These are phyloP conservation scores for Heterohyrax brucei DNA, from an alignment of 2,797 vertebrate species.

Conservation along the genomic window DNA sequence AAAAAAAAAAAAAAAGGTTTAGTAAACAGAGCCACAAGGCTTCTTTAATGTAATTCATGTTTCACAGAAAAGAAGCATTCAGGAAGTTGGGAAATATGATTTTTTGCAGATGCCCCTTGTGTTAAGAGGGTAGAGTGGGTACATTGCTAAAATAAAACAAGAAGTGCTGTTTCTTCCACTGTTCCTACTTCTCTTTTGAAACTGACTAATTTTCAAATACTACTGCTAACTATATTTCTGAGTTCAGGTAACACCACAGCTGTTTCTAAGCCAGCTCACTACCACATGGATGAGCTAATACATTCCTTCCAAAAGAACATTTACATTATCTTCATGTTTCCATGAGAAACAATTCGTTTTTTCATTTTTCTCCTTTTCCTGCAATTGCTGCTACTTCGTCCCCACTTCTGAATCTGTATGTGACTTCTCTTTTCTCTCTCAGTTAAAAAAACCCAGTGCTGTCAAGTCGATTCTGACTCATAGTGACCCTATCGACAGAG, in stretches of 20 bases:
- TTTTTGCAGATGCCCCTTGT: constrained; percentile 27
- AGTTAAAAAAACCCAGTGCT: too few relatives aligned
- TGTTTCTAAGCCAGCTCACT: neutral
- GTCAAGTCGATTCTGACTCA: too few relatives aligned
- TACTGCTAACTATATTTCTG: neutral
- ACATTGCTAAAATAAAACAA: neutral
- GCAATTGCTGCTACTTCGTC: neutral
- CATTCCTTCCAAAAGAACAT: neutral
- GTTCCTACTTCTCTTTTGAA: neutral
- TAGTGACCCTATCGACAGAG: too few relatives aligned
- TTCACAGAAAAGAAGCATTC: constrained; percentile 22
- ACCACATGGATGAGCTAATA: neutral
- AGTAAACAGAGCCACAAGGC: constrained; percentile 45
- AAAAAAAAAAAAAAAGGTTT: neutral
- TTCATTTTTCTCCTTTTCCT: neutral
- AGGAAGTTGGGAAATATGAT: constrained; percentile 28
- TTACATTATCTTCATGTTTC: neutral
- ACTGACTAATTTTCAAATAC: constrained; percentile 16
- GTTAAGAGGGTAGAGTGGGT: neutral
- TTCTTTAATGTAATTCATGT: constrained; percentile 22
- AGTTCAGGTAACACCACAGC: neutral
- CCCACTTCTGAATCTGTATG: neutral
- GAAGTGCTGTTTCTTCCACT: neutral
- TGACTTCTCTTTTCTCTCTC: neutral
- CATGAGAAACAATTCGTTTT: neutral